Conservation (phyloP, 1,140 invertebrate species). For the Nautilus pompilius region DNA sequence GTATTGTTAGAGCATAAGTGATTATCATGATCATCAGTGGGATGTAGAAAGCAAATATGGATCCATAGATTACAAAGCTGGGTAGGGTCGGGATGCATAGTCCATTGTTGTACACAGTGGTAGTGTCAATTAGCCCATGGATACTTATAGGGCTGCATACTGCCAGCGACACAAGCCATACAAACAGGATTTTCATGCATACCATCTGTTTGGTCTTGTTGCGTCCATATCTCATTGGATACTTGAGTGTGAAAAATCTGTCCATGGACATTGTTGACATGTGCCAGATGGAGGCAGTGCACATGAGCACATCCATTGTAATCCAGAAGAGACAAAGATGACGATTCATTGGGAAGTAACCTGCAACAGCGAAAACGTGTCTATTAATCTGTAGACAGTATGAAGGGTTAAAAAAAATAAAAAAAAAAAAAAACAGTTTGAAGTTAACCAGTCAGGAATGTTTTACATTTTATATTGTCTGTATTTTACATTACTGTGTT, state of each 20-base stretch:
- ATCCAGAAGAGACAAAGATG: slow-evolving; percentile 90
- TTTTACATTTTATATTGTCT: too few species aligned
- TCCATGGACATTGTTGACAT: slow-evolving; percentile 95
- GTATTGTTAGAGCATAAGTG: slow-evolving; percentile 87
- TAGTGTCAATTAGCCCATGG: slow-evolving; percentile 68
- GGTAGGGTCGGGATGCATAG: slow-evolving; percentile 67
- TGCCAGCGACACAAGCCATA: slow-evolving; percentile 83
- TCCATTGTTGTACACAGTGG: slow-evolving; percentile 50
- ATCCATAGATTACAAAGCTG: slow-evolving; percentile 83
- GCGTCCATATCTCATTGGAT: slow-evolving; percentile 68
- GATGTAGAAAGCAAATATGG: slow-evolving; percentile 92
- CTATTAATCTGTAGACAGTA: too few species aligned
- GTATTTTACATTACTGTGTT: too few species aligned
- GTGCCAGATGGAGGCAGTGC: slow-evolving; percentile 92
- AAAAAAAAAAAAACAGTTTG: too few species aligned
- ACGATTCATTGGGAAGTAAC: slow-evolving; percentile 84
- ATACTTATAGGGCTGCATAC: slow-evolving; percentile 84
- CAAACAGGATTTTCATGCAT: slow-evolving; percentile 84
- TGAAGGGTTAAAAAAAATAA: too few species aligned
- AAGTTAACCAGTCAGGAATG: too few species aligned
- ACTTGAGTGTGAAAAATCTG: slow-evolving; percentile 59
- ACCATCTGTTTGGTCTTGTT: slow-evolving; percentile 83
- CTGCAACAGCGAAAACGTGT: too few species aligned
- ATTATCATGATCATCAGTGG: slow-evolving; percentile 91
- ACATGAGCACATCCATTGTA: slow-evolving; percentile 91